A percentile compares a stretch with the other conserved stretches of the same genome.
Conservation (phyloP, 2,888 invertebrate genomes). For the Caenorhabditis imperialis region DNA sequence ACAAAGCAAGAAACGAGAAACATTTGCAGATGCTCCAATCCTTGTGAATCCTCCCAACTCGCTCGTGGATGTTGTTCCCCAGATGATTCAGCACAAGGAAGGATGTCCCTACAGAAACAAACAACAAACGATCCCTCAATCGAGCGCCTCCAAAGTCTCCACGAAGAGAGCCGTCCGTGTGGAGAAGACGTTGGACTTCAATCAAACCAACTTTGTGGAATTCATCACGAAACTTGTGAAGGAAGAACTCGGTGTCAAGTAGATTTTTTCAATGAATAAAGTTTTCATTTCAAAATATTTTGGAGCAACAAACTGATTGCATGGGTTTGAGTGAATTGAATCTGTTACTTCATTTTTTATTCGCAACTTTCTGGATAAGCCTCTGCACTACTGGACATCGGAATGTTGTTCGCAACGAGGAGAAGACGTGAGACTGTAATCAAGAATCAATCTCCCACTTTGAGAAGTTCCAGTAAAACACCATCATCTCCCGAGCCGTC, state of each 20-base stretch:
- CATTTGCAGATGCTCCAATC: neutral
- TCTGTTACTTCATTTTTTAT: neutral
- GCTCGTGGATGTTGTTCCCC: neutral
- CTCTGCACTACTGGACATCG: slow-evolving; percentile 17
- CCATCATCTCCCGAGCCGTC: too few species aligned
- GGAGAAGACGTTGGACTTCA: slow-evolving; percentile 16
- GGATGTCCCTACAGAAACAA: slow-evolving; percentile 26
- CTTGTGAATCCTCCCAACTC: neutral
- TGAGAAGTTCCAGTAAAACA: neutral
- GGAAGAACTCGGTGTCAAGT: slow-evolving; percentile 26
- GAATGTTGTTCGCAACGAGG: neutral
- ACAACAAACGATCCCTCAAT: slow-evolving; percentile 26
- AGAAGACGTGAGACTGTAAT: neutral
- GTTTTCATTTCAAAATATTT: slow-evolving; percentile 1
- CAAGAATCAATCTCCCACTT: neutral
- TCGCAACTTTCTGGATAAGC: too few species aligned
- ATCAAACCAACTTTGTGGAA: slow-evolving; percentile 45
- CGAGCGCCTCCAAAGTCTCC: slow-evolving; percentile 3
- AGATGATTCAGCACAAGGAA: slow-evolving; percentile 17
- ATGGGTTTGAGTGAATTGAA: too few species aligned
- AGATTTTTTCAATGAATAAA: slow-evolving; percentile 2
- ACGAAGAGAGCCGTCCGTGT: slow-evolving; percentile 28
- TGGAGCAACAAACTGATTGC: too few species aligned
- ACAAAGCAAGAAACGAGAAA: too few species aligned
- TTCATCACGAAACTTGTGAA: slow-evolving; percentile 38